These are phyloP conservation scores for Crocallis elinguaria DNA, from an alignment of 2,888 invertebrate genomes.

Conservation along the genomic window DNA sequence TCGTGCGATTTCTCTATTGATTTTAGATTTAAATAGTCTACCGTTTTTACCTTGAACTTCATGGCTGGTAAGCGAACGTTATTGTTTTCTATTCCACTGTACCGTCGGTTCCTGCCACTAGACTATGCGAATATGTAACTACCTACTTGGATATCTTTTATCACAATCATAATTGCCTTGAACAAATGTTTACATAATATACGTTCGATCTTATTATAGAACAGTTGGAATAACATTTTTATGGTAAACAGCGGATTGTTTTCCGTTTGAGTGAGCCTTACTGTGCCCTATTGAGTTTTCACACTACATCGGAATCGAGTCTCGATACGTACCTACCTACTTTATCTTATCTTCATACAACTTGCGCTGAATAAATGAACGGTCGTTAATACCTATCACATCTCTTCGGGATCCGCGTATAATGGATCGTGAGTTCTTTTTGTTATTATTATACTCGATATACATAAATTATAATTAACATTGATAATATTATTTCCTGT, in stretches of 20 bases:
- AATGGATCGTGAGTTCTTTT: conserved; percentile 40
- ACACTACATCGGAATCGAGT: conserved; percentile 22
- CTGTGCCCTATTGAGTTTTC: conserved; percentile 13
- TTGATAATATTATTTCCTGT: conserved; percentile 3
- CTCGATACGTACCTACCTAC: conserved; percentile 5
- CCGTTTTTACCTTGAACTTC: conserved; percentile 70
- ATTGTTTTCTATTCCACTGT: conserved; percentile 17
- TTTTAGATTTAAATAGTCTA: conserved; percentile 68
- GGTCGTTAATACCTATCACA: conserved; percentile 4
- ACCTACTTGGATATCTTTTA: conserved; percentile 41
- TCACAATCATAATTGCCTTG: conserved; percentile 51
- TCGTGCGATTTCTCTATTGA: conserved; percentile 77
- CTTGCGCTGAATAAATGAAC: conserved; percentile 28
- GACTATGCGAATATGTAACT: conserved; percentile 9
- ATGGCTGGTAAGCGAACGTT: conserved; percentile 74
- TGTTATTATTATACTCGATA: conserved; percentile 3
- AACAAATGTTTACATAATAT: conserved; percentile 48
- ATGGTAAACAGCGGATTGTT: conserved; percentile 27
- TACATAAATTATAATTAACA: neutral
- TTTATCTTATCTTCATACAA: conserved; percentile 32
- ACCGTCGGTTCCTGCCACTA: neutral
- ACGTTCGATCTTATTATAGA: conserved; percentile 34
- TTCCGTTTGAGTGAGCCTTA: conserved; percentile 18
- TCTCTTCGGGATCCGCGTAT: conserved; percentile 7
- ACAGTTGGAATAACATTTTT: conserved; percentile 32